These are phyloP conservation scores for Epinephelus malabaricus DNA, from an alignment of 2,797 vertebrate genomes.

Conservation along the genomic window DNA sequence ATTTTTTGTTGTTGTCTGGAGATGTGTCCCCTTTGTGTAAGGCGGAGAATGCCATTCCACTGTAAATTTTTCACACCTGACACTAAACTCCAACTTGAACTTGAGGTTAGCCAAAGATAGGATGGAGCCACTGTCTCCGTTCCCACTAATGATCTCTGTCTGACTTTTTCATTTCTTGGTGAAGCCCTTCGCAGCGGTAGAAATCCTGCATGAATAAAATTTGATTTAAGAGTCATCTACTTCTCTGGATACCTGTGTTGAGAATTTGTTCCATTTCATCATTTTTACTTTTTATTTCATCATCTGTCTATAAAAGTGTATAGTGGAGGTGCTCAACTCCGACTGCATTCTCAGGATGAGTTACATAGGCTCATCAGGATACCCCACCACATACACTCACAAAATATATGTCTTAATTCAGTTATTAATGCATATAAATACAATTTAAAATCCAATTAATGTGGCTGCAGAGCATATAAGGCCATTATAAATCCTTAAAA, in stretches of 20 bases:
- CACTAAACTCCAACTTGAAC: too few species aligned
- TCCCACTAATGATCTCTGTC: conserved; percentile 11
- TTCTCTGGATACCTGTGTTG: conserved; percentile 41
- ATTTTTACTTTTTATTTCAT: conserved; percentile 62
- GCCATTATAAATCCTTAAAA: conserved; percentile 5
- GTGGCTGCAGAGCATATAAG: conserved; percentile 3
- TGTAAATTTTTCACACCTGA: too few species aligned
- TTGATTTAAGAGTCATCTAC: conserved; percentile 19
- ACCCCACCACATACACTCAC: background rate
- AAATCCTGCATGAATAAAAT: conserved; percentile 23
- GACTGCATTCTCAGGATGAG: conserved; percentile 11
- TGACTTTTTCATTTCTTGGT: conserved; percentile 21
- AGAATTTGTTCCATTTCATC: conserved; percentile 51
- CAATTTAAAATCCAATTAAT: conserved; percentile 16
- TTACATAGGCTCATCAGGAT: conserved; percentile 32
- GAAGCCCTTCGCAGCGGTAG: conserved; percentile 13
- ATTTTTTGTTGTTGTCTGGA: too few species aligned
- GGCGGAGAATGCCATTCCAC: too few species aligned
- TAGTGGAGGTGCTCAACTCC: conserved; percentile 13
- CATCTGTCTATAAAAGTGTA: conserved; percentile 43
- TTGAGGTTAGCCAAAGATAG: background rate
- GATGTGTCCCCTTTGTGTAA: too few species aligned
- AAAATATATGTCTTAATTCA: conserved; percentile 14
- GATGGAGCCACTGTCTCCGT: conserved; percentile 7
- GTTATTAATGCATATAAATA: conserved; percentile 14